Evolutionary conservation across 1,140 invertebrate species (phyloP).

Genomic region (Gryon sp.): DNA sequence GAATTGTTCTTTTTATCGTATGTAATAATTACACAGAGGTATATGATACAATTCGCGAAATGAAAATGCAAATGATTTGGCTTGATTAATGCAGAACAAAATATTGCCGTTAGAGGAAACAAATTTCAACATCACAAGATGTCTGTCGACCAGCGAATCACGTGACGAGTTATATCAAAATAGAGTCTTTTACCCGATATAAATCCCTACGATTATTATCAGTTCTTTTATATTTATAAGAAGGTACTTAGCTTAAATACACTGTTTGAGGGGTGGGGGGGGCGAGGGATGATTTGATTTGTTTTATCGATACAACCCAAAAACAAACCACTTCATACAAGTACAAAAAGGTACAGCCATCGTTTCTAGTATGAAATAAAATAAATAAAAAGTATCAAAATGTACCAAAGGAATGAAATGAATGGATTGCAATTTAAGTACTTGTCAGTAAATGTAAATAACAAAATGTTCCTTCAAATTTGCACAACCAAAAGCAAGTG

Average conservation of each 20-base stretch:
- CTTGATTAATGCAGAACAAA: constrained; percentile 1
- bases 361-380: too few species aligned
- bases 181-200: constrained; percentile 59
- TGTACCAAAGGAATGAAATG: too few species aligned
- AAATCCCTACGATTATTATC: constrained; percentile 25
- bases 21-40: neutral
- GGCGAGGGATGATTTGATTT: too few species aligned
- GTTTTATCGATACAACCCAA: too few species aligned
- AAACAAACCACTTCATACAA: too few species aligned
- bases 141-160: constrained; percentile 58
- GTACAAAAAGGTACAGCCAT: too few species aligned
- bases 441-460: too few species aligned
- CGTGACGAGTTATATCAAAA: constrained; percentile 62
- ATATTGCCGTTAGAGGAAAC: constrained; percentile 34
- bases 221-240: constrained; percentile 17
- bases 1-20: constrained; percentile 18
- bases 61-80: constrained; percentile 25
- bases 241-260: constrained; percentile 50
- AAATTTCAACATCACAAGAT: constrained; percentile 7
- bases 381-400: too few species aligned
- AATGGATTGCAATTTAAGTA: too few species aligned
- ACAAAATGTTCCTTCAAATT: too few species aligned
- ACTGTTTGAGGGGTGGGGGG: constrained; percentile 5
- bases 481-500: too few species aligned
- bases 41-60: neutral